These are phyloP conservation scores for Hydropsyche tenuis DNA, from an alignment of 1,140 invertebrate species.

Conservation along the genomic window DNA sequence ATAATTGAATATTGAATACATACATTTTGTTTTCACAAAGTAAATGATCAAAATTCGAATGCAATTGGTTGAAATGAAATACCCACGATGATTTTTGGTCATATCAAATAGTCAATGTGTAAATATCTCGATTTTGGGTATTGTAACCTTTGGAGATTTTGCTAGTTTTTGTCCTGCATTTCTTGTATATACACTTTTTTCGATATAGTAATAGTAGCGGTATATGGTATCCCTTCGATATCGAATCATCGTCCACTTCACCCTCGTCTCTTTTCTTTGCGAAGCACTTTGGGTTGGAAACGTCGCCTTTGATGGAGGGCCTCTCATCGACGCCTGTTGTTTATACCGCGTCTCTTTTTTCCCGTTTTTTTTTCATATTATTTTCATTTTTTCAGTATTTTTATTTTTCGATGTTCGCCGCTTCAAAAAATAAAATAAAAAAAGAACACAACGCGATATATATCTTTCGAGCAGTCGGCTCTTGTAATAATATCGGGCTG, in stretches of 20 bases:
- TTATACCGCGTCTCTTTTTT: neutral
- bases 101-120: too few relatives aligned
- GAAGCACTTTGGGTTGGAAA: neutral
- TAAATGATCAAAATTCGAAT: too few relatives aligned
- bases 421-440: too few relatives aligned
- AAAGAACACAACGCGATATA: neutral
- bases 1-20: too few relatives aligned
- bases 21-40: too few relatives aligned
- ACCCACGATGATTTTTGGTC: too few relatives aligned
- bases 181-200: too few relatives aligned
- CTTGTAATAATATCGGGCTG: constrained; percentile 14
- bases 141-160: too few relatives aligned
- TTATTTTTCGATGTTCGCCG: neutral
- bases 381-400: neutral
- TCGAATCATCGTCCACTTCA: constrained; percentile 27
- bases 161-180: too few relatives aligned
- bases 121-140: too few relatives aligned
- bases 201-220: too few relatives aligned
- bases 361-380: neutral
- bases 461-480: neutral
- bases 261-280: constrained; percentile 22
- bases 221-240: neutral
- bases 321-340: constrained; percentile 20
- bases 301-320: constrained; percentile 21
- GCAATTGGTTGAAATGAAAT: too few relatives aligned